Evolutionary conservation across 2,113 vertebrate species (phyloP).

Genomic region (Silurus meridionalis): DNA sequence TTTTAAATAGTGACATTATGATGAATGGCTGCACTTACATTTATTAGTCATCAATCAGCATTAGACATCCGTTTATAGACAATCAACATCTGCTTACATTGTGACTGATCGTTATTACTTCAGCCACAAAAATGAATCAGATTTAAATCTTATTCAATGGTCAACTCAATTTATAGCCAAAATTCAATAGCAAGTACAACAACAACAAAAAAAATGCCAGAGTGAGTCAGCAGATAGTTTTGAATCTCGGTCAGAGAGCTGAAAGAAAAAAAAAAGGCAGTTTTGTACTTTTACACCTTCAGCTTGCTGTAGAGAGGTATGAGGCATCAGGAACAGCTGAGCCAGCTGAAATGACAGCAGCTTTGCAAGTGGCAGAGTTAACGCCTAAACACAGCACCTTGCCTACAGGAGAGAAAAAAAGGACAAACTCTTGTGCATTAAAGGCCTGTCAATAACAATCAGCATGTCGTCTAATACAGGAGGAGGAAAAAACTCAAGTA

Average conservation of each 20-base stretch:
- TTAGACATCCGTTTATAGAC: slow-evolving; percentile 21
- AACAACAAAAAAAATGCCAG: neutral
- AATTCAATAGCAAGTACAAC: no score
- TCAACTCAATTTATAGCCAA: neutral
- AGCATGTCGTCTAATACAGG: neutral
- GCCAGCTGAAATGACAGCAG: slow-evolving; percentile 20
- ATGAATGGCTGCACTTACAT: neutral
- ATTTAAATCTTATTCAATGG: neutral
- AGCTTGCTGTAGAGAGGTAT: neutral
- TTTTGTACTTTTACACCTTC: neutral
- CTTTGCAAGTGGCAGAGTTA: slow-evolving; percentile 25
- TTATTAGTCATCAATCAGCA: slow-evolving; percentile 15
- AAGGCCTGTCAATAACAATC: slow-evolving; percentile 9
- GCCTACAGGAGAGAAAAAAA: neutral
- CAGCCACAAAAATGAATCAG: neutral
- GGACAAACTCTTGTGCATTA: neutral
- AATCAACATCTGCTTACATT: neutral
- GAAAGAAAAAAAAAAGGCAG: neutral
- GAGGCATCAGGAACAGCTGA: slow-evolving; percentile 19
- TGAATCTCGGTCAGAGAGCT: neutral
- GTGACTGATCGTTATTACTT: slow-evolving; percentile 3
- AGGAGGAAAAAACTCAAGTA: neutral
- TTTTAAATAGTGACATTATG: neutral
- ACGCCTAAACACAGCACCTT: slow-evolving; percentile 25
- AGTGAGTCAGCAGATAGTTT: slow-evolving; percentile 14